Evolutionary conservation across 2,888 invertebrate species (phyloP).

Genomic region (Xestia sexstrigata): DNA sequence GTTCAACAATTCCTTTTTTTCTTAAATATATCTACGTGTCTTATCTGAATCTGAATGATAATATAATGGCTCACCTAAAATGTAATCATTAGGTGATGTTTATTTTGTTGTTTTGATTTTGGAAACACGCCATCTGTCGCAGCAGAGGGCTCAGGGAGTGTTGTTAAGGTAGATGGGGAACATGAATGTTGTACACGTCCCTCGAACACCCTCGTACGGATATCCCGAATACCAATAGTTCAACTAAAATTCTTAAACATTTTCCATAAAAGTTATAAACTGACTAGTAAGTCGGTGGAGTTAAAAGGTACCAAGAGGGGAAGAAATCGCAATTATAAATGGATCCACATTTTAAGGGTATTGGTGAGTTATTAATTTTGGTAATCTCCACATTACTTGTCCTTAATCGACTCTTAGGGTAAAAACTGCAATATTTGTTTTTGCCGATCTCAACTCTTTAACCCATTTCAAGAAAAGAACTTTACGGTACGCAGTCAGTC

Average conservation of each 20-base stretch:
- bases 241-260: not conserved
- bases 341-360: not conserved
- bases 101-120: conserved; percentile 27
- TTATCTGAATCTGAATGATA: not conserved
- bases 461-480: not conserved
- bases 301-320: not conserved
- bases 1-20: not conserved
- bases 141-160: not conserved
- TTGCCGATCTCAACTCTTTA: not conserved
- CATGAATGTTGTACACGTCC: conserved; percentile 14
- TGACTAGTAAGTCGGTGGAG: not conserved
- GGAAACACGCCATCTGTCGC: conserved; percentile 44
- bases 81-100: not conserved
- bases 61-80: not conserved
- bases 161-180: conserved; percentile 12
- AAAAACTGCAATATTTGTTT: not conserved
- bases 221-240: conserved; percentile 15
- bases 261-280: not conserved
- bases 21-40: not conserved
- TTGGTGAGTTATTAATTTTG: not conserved
- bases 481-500: not conserved
- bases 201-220: conserved; percentile 9
- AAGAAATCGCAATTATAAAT: not conserved
- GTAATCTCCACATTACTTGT: not conserved
- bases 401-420: not conserved